Evolutionary conservation across 2,113 vertebrate species (phyloP).

Genomic region (Passer montanus): DNA sequence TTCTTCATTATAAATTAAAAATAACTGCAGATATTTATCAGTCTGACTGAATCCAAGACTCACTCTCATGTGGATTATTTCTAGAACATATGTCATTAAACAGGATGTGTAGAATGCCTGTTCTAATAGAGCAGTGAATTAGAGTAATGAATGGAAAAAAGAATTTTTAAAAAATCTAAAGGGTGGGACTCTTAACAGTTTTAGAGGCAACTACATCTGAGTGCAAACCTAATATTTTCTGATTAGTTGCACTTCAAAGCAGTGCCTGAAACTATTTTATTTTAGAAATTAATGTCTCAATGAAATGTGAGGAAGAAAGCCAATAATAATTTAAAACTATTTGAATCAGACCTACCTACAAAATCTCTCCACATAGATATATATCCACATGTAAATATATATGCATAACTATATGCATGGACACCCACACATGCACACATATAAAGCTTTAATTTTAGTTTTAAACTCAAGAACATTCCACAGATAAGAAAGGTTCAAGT

Average conservation of each 20-base stretch:
- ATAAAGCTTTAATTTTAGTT: neutral
- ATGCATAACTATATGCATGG: neutral
- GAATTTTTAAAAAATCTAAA: neutral
- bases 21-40: slow-evolving; percentile 56
- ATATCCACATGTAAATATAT: neutral
- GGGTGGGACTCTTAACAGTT: neutral
- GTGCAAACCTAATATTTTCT: neutral
- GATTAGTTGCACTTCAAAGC: slow-evolving; percentile 53
- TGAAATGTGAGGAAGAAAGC: slow-evolving; percentile 57
- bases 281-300: slow-evolving; percentile 38
- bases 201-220: neutral
- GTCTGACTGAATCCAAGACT: neutral
- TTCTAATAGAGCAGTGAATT: neutral
- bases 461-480: slow-evolving; percentile 22
- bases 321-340: slow-evolving; percentile 42
- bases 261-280: slow-evolving; percentile 55
- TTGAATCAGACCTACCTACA: slow-evolving; percentile 33
- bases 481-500: slow-evolving; percentile 1
- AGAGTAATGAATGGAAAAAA: neutral
- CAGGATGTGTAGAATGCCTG: neutral
- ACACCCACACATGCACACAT: neutral
- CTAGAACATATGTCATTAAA: neutral
- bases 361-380: neutral
- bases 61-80: neutral
- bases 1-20: slow-evolving; percentile 55